Evolutionary conservation across 2,113 vertebrate species (phyloP), one percentile per base, ranked within the genome.

Genomic region (Potamarius usumacintae): DNA sequence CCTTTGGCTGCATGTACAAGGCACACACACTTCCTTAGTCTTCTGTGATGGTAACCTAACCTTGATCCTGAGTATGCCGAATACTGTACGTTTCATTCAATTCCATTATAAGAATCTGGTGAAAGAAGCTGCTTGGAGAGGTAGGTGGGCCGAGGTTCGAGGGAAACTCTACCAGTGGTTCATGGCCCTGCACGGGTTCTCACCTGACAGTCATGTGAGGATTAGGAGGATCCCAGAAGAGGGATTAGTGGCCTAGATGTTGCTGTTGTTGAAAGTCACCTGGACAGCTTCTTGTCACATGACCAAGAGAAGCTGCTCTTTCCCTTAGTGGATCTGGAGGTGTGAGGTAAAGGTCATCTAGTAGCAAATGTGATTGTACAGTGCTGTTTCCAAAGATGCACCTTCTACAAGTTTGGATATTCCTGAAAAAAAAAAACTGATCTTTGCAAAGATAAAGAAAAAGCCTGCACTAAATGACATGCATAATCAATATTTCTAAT

Each of bases 201-300:
- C 82, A 86, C 71, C 89, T 88, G 80, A 88, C 72, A 77, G 77
- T 79, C 88, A 85, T 89, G 67, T 72, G 82, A 88, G 82, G 84
- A 86, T 85, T 86, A 89, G n/a, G 50, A 72, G 87, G 48, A 55
- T 89, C 20, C 86, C 82, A 88, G 81, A 88, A 86, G 85, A 62
- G 48, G 53, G 88, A 79, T 89, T 89, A 89, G 65, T 88, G 71
- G 67, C 58, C 48, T 48, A 82, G 86, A 86, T 79, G 79, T 72
- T 89, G 83, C 58, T 80, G 76, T 71, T 79, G 62, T 72, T 60
- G 67, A 90, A 81, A 42, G 76, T 80, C 58, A 82, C 76, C 62
- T 65, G 82, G 65, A n/a, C 87, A 80, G 55, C 69, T 65, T 69
- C 27, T 5, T 48, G 79, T 88, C 86, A 90, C 57, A 22, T 88